These are phyloP conservation scores for Pristionchus pacificus DNA, from an alignment of 1,140 invertebrate species.

Conservation along the genomic window DNA sequence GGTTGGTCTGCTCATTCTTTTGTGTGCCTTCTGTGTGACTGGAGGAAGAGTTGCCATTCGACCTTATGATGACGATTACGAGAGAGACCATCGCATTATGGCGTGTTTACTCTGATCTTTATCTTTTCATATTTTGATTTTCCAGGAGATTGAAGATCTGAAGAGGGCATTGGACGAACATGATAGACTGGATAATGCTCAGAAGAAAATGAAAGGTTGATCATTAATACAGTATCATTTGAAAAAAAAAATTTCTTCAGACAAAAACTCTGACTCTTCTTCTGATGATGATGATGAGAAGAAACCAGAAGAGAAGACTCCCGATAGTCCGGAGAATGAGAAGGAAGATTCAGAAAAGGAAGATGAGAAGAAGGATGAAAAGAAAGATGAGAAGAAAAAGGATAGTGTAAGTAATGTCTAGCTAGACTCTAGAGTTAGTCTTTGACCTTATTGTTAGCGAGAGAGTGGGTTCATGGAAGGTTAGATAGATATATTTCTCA, in stretches of 20 bases:
- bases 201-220: background rate
- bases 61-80: slow-evolving; percentile 15
- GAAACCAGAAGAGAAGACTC: background rate
- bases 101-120: background rate
- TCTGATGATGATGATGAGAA: slow-evolving; percentile 1
- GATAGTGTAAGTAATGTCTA: no score
- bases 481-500: no score
- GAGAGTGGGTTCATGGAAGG: no score
- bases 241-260: background rate
- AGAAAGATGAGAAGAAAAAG: no score
- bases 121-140: background rate
- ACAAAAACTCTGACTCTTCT: background rate
- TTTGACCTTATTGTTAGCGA: no score
- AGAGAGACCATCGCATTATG: slow-evolving; percentile 27
- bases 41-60: slow-evolving; percentile 11
- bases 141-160: background rate
- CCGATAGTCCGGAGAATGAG: background rate
- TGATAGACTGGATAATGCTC: background rate
- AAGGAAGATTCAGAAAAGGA: background rate
- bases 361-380: no score
- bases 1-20: slow-evolving; percentile 13
- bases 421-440: no score
- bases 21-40: slow-evolving; percentile 8
- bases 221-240: background rate
- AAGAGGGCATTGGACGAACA: background rate